Conservation (phyloP, 2,113 vertebrate species). For the Platysternon megacephalum region DNA sequence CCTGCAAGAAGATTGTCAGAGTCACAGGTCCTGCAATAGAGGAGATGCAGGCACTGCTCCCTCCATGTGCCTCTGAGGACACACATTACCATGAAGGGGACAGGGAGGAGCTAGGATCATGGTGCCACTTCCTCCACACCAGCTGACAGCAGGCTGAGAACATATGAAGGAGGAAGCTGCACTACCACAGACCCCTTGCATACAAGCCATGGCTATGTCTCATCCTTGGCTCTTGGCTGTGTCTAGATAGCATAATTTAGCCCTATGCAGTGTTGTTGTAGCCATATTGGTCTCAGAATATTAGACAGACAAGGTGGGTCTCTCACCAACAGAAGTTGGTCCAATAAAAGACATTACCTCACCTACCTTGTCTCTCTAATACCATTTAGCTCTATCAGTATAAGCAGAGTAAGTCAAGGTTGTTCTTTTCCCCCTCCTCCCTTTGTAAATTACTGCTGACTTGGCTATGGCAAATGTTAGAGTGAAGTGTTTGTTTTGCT, state of each 20-base stretch:
- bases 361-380: not conserved
- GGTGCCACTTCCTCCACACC: not conserved
- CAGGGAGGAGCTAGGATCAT: not conserved
- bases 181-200: constrained; percentile 11
- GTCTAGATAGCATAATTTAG: constrained; percentile 38
- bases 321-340: not conserved
- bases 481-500: constrained; percentile 62
- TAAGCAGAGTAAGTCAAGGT: constrained; percentile 37
- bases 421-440: constrained; percentile 1
- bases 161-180: constrained; percentile 41
- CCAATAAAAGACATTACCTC: not conserved
- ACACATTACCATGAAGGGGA: not conserved
- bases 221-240: constrained; percentile 12
- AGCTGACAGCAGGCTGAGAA: not conserved
- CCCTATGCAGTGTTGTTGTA: not conserved
- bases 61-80: not conserved
- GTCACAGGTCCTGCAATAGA: not conserved
- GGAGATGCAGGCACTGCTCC: not conserved
- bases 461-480: constrained; percentile 44
- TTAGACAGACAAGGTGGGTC: not conserved
- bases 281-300: not conserved
- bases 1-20: not conserved
- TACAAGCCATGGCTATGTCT: constrained; percentile 12
- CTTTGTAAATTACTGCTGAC: constrained; percentile 50
- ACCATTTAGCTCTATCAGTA: not conserved